These are phyloP conservation scores for Ceriagrion tenellum DNA, from an alignment of 2,888 invertebrate genomes.

Conservation along the genomic window DNA sequence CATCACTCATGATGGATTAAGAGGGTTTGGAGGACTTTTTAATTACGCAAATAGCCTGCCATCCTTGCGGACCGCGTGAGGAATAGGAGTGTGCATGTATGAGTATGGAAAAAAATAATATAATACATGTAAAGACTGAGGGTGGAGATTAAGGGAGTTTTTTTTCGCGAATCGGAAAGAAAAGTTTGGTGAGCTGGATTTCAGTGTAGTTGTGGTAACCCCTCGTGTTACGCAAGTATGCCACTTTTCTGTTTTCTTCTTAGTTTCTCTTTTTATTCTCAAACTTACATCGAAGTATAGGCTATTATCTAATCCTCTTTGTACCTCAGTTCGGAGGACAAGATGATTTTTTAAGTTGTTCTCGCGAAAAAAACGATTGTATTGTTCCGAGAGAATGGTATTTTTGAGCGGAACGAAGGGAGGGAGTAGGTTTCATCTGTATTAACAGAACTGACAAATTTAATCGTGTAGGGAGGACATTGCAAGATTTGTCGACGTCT, in stretches of 20 bases:
- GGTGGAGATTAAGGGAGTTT: neutral
- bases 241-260: neutral
- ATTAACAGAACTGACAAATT: too few relatives aligned
- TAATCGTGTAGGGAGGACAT: too few relatives aligned
- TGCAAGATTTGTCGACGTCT: too few relatives aligned
- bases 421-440: too few relatives aligned
- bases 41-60: constrained; percentile 6
- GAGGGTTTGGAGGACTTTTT: constrained; percentile 12
- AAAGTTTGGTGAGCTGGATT: neutral
- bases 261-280: neutral
- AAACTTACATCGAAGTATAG: too few relatives aligned
- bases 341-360: too few relatives aligned
- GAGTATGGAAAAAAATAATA: neutral
- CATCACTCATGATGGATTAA: neutral
- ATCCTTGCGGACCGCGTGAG: neutral
- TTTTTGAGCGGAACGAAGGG: too few relatives aligned
- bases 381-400: too few relatives aligned
- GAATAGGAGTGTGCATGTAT: neutral
- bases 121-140: too few relatives aligned
- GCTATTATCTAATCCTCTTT: too few relatives aligned
- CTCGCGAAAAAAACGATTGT: too few relatives aligned
- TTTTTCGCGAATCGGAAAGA: neutral
- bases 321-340: too few relatives aligned
- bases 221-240: neutral
- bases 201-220: neutral